phyloP scores from a whole-genome alignment of 2,888 invertebrate species.

The Acronicta aceris region DNA sequence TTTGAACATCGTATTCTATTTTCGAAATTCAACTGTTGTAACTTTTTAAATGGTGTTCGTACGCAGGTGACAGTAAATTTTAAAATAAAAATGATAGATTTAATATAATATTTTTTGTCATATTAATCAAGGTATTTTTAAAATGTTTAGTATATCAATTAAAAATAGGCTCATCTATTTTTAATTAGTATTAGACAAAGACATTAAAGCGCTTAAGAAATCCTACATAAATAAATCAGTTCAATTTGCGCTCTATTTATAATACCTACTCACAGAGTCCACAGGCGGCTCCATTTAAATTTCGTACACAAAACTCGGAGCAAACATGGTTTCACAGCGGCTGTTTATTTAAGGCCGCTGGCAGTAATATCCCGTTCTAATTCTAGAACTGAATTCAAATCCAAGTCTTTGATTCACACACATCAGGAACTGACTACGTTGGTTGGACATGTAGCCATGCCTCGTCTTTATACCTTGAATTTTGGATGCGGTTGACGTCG shows the following conservation, averaged over 20 bases:
- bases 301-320: slow-evolving; percentile 62
- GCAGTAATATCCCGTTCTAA: slow-evolving; percentile 69
- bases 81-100: slow-evolving; percentile 32
- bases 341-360: slow-evolving; percentile 69
- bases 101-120: not conserved
- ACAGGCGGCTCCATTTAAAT: slow-evolving; percentile 62
- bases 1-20: slow-evolving; percentile 76
- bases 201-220: not conserved
- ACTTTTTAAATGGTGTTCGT: slow-evolving; percentile 65
- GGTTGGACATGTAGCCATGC: slow-evolving; percentile 71
- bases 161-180: too few species aligned
- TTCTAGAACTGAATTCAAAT: slow-evolving; percentile 63
- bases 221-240: not conserved
- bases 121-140: too few species aligned
- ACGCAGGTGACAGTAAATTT: slow-evolving; percentile 38
- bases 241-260: slow-evolving; percentile 39
- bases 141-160: too few species aligned
- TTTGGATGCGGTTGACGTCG: slow-evolving; percentile 76
- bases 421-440: slow-evolving; percentile 65
- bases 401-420: slow-evolving; percentile 70
- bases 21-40: slow-evolving; percentile 69
- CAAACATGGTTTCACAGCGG: slow-evolving; percentile 60
- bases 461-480: slow-evolving; percentile 79
- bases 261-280: slow-evolving; percentile 52
- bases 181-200: too few species aligned